Base-by-base conservation (phyloP, 2,797 vertebrate species). In the Cuculus canorus region DNA sequence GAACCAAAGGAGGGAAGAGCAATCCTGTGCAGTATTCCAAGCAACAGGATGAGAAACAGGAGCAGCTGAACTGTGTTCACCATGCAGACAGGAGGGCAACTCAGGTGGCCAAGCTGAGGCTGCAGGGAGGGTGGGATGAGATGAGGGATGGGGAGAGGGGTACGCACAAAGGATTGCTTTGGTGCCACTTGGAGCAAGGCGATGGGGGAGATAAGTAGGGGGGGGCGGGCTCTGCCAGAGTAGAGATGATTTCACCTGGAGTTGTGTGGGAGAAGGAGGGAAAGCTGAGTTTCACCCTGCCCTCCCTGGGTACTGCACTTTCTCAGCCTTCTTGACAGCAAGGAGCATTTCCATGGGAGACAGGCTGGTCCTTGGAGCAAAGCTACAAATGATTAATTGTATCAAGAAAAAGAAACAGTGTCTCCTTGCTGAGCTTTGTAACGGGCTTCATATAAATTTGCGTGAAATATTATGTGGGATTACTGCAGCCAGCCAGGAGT, bases 401-500 rank as follows among this genome's bases (percentile, higher is more conserved):
- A 95, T 94, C 94, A 96, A 97, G 95, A 95, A 97, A 97, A 98
- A 95, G 95, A 96, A 97, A 95, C 96, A 97, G 93, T 93, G 82
- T 95, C 93, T 97, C 91, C 96, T 97, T 94, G 93, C 95, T 97
- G 91, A 95, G 94, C 95, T 97, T 97, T 97, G 96, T 97, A 97
- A 95, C 3, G 25, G 90, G 86, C 78, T 96, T 97, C 96, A 93
- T 96, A 97, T 97, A 97, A 97, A 97, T 98, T 96, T 97, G 95
- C 33, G 32, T 97, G 96, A 98, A 98, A 98, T 98, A 97, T 97
- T 97, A 97, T 97, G 97, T 97, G 97, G 96, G 97, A 97, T 98
- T 96, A 94, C 78, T 91, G 14, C 90, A 95, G 96, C 95, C 95
- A 96, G 97, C 96, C 97, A 97, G 92, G 94, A 97, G 94, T 80